These are phyloP conservation scores for Cynoglossus semilaevis DNA, from an alignment of 2,113 vertebrate species.

Conservation along the genomic window DNA sequence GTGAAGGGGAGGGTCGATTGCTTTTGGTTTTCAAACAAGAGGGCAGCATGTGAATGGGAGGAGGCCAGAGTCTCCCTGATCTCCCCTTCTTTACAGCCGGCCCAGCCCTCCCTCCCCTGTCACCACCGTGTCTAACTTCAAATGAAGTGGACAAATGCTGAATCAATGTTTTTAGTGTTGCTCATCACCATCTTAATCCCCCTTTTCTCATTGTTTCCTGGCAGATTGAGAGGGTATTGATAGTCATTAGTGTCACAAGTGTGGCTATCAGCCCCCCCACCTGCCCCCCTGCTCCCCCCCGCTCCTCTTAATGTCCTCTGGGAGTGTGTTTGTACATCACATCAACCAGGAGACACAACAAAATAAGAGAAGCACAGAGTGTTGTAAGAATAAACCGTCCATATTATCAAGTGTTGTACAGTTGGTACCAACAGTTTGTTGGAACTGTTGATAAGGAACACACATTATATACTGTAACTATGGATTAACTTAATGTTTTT, in stretches of 20 bases:
- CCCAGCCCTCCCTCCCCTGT: constrained; percentile 39
- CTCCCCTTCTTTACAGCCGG: constrained; percentile 49
- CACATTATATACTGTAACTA: constrained; percentile 40
- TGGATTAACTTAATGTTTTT: constrained; percentile 44
- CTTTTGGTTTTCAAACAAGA: constrained; percentile 81
- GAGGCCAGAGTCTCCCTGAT: constrained; percentile 66
- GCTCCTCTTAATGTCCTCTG: constrained; percentile 38
- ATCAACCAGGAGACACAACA: constrained; percentile 21
- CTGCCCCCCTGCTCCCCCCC: constrained; percentile 10
- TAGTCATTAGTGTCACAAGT: constrained; percentile 56
- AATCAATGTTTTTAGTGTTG: constrained; percentile 81
- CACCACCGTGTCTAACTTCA: constrained; percentile 65
- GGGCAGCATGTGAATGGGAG: constrained; percentile 75
- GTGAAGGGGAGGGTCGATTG: constrained; percentile 89
- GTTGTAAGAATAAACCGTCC: constrained; percentile 16
- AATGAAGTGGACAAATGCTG: constrained; percentile 78
- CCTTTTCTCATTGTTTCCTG: constrained; percentile 54
- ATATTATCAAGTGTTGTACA: constrained; percentile 23
- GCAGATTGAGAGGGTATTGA: constrained; percentile 71
- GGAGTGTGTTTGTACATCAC: constrained; percentile 36
- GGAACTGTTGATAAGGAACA: constrained; percentile 14
- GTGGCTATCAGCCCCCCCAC: constrained; percentile 10
- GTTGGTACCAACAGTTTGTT: constrained; percentile 33
- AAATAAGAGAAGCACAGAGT: constrained; percentile 2
- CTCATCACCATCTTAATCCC: constrained; percentile 68